Evolutionary conservation across 2,797 vertebrate genomes (phyloP).

Genomic region (Echeneis naucrates): DNA sequence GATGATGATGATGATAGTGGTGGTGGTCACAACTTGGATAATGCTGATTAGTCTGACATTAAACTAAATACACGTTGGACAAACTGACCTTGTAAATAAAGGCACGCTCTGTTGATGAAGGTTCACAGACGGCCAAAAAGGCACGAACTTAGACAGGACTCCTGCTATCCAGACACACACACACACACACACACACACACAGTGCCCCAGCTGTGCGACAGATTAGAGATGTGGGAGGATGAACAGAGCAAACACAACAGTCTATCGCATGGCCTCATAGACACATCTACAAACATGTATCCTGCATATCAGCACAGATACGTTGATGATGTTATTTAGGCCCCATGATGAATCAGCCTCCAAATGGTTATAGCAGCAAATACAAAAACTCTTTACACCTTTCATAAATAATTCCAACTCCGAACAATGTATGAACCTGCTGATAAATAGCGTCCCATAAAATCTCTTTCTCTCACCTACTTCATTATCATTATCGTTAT

Average conservation of each 20-base stretch:
- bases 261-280: constrained; percentile 36
- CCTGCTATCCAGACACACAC: neutral
- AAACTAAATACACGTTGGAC: neutral
- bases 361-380: neutral
- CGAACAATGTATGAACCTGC: neutral
- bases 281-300: constrained; percentile 49
- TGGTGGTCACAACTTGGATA: too few species aligned
- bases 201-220: constrained; percentile 55
- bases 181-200: constrained; percentile 11
- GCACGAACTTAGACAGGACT: too few species aligned
- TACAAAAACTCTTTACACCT: constrained; percentile 8
- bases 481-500: constrained; percentile 35
- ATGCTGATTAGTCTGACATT: neutral
- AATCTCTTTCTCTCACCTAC: constrained; percentile 10
- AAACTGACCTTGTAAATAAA: neutral
- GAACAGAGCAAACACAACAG: constrained; percentile 54
- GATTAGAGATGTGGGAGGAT: constrained; percentile 71
- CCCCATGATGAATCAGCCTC: constrained; percentile 2
- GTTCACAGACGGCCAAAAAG: constrained; percentile 15
- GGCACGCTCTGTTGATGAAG: neutral
- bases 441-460: constrained; percentile 46
- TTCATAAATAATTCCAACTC: constrained; percentile 23
- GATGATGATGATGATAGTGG: too few species aligned
- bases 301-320: constrained; percentile 42
- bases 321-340: constrained; percentile 9